Base-by-base conservation (phyloP, 92 coral and sea anemone genomes). In the Zoanthus gigantus region DNA sequence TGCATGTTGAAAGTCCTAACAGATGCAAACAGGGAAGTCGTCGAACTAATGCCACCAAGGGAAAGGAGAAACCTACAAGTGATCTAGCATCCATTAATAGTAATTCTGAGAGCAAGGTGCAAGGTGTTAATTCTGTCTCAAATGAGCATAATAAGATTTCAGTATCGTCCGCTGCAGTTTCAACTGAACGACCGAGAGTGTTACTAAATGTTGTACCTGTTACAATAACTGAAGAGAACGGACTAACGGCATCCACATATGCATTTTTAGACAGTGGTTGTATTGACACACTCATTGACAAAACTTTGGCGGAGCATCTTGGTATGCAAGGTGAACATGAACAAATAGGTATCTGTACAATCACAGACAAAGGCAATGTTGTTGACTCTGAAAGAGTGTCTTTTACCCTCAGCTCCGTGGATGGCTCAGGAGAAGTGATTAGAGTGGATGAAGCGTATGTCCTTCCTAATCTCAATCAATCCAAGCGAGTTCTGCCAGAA, bases 221-320 rank as follows among this genome's bases (percentile, higher is more conserved):
- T 31, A 60, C 67, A 44, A 89, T 89, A 30, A 83, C 76, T 29
- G 37, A 82, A 7, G 72, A 42, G 12, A 58, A 72, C 9, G 74
- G 86, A 3, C 60, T 54, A 32, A 18, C 93, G 37, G 48, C 81
- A 52, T 77, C 91, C 6, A 91, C 94, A 48, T 91, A 88, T 52
- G 89, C 92, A 66, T 91, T 93, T 66, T 46, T 88, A 52, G 94
- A 93, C 44, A 90, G 86, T 78, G 92, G 93, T 74, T 91, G 95
- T 63, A 90, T 91, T 10, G 93, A 92, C 76, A 90, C 95, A 11
- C 91, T 88, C 45, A 71, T 86, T 11, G 94, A 88, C 86, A 79
- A 30, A 16, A 76, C 42, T 1, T 74, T 89, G 73, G 94, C 92
- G 46, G 90, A 88, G 29, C 53, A 91, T 11, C 90, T 93, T 60